Evolutionary conservation across 92 coral and sea anemone genomes (phyloP), one percentile per base, ranked within the genome.

Genomic region (Chrysogorgia sp.): DNA sequence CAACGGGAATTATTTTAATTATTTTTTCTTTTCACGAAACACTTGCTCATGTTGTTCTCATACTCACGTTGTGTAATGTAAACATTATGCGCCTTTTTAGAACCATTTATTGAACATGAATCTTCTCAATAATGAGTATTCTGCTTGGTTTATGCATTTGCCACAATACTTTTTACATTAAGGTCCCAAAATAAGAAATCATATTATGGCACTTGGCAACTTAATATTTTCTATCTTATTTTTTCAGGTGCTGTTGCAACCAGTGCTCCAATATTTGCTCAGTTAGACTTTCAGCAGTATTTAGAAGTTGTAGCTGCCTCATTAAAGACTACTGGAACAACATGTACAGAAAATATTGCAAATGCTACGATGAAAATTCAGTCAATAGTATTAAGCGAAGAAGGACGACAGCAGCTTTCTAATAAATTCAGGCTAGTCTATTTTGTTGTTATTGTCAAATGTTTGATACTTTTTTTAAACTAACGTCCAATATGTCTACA

Each of bases 261-360:
- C 58, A 94, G 98, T 91, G 98, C 89, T 28, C 98, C 98, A 0
- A 94, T 94, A 20, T 53, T 89, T 47, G 97, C 97, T 8, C 88
- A 89, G 58, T 85, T 94, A 35, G 72, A 94, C 77, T 94, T 94
- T 65, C 83, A 91, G 14, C 83, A 91, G 22, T 94, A 94, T 74
- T 85, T 94, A 67, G 98, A 94, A 25, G 98, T 94, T 49, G 98
- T 94, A 15, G 76, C 87, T 35, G 97, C 98, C 26, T 91, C 98
- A 7, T 80, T 94, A 48, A 88, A 62, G 23, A 94, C 98, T 17
- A 94, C 97, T 55, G 98, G 98, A 1, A 77, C 88, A 31, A 86
- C 77, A 14, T 94, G 98, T 64, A 88, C 79, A 45, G 64, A 85
- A 67, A 89, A 86, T 62, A 90, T 94, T 79, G 92, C 89, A 15